A percentile compares a stretch with the other conserved stretches of the same genome.
Conservation (phyloP, 2,888 invertebrate genomes). For the Eupithecia pulchellata region DNA sequence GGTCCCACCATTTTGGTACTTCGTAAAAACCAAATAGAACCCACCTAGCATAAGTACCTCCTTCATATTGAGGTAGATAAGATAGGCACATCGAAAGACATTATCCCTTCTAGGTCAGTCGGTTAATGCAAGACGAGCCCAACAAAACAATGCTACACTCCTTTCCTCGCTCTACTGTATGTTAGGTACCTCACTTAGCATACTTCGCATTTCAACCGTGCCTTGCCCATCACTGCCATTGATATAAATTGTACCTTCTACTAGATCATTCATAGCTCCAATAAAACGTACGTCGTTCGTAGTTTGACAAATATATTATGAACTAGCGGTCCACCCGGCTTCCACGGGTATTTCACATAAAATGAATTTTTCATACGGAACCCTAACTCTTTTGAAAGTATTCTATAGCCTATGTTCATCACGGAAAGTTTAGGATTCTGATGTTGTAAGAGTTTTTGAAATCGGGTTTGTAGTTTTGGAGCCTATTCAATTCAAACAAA, state of each 20-base stretch:
- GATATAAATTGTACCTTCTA: neutral
- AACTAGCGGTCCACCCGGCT: too few relatives aligned
- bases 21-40: neutral
- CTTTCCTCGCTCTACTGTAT: conserved; percentile 2
- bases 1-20: neutral
- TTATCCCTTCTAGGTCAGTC: conserved; percentile 13
- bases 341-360: too few relatives aligned
- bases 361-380: too few relatives aligned
- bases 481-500: too few relatives aligned
- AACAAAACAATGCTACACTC: conserved; percentile 4
- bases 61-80: neutral
- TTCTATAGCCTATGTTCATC: too few relatives aligned
- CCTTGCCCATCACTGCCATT: neutral
- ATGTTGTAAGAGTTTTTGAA: too few relatives aligned
- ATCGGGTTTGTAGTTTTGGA: too few relatives aligned
- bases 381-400: too few relatives aligned
- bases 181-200: neutral
- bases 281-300: too few relatives aligned
- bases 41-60: neutral
- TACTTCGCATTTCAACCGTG: conserved; percentile 2
- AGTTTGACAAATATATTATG: too few relatives aligned
- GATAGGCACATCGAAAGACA: conserved; percentile 4
- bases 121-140: conserved; percentile 3
- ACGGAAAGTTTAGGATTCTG: too few relatives aligned
- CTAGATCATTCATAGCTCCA: too few relatives aligned